These are phyloP conservation scores for Polypterus senegalus DNA, from an alignment of 2,113 vertebrate genomes.

Conservation along the genomic window DNA sequence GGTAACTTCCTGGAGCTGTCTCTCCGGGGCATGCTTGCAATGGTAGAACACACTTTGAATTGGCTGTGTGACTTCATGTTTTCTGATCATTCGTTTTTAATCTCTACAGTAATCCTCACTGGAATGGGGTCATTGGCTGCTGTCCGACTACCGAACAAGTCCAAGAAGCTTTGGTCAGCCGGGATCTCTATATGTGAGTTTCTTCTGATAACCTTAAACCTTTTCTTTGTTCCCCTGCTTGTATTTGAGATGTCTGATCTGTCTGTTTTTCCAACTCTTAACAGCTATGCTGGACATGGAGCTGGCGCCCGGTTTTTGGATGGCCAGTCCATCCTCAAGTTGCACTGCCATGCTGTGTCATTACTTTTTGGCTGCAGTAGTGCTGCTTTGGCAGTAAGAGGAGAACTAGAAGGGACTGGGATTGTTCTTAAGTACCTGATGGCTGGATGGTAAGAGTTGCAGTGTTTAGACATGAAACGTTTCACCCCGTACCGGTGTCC, in stretches of 20 bases:
- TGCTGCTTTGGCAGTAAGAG: slow-evolving; percentile 65
- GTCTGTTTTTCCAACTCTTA: background rate
- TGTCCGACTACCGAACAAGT: slow-evolving; percentile 52
- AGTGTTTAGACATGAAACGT: too few relatives aligned
- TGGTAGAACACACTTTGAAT: too few relatives aligned
- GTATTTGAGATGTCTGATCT: background rate
- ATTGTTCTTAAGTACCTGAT: slow-evolving; percentile 77
- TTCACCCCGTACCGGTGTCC: too few relatives aligned
- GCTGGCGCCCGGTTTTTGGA: slow-evolving; percentile 70
- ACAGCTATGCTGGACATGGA: slow-evolving; percentile 75
- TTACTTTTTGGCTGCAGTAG: slow-evolving; percentile 84
- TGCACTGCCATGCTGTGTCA: slow-evolving; percentile 55
- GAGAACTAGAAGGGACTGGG: slow-evolving; percentile 69
- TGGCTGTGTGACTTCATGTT: too few relatives aligned
- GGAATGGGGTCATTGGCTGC: slow-evolving; percentile 65
- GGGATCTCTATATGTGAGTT: slow-evolving; percentile 83
- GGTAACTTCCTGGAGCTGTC: too few relatives aligned
- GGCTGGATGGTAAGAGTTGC: slow-evolving; percentile 69
- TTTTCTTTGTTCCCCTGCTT: background rate
- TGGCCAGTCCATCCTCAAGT: slow-evolving; percentile 49
- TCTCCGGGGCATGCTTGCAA: too few relatives aligned
- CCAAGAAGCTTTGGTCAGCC: slow-evolving; percentile 55
- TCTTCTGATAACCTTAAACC: background rate
- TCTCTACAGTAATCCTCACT: slow-evolving; percentile 48
- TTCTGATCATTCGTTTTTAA: background rate